Percentiles rank a stretch among this genome's conserved stretches.
phyloP scores from a whole-genome alignment of 2,113 vertebrate genomes.

The Cryptotis parvus region DNA sequence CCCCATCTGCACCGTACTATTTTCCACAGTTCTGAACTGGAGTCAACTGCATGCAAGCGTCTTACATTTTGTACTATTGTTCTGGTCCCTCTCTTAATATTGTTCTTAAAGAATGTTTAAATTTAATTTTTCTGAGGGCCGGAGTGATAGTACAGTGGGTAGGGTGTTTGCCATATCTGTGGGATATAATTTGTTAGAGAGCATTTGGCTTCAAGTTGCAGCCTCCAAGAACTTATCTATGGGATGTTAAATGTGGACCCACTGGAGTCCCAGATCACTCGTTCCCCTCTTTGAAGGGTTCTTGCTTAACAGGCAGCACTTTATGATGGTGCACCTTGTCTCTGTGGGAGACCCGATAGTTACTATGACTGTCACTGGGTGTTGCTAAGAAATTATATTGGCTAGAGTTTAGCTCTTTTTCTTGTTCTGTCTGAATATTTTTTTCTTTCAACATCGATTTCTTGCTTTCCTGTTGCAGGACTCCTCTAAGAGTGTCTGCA shows the following conservation, averaged over 20 bases:
- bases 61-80: too few species aligned
- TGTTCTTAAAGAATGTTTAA: too few species aligned
- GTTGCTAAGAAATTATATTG: background rate
- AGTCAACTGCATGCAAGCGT: too few species aligned
- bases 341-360: background rate
- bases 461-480: too few species aligned
- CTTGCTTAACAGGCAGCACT: background rate
- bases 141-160: too few species aligned
- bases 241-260: background rate
- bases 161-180: too few species aligned
- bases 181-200: background rate
- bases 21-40: too few species aligned
- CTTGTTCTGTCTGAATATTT: background rate
- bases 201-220: background rate
- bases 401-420: constrained; percentile 39
- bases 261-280: background rate
- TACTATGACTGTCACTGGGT: background rate
- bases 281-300: background rate
- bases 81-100: too few species aligned
- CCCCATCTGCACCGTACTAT: too few species aligned
- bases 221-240: background rate
- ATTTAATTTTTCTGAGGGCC: too few species aligned
- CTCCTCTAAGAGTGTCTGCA: too few species aligned
- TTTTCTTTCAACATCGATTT: background rate
- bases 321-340: background rate